These are phyloP conservation scores for Ypsolopha sequella DNA, from an alignment of 2,888 invertebrate genomes.

Conservation along the genomic window DNA sequence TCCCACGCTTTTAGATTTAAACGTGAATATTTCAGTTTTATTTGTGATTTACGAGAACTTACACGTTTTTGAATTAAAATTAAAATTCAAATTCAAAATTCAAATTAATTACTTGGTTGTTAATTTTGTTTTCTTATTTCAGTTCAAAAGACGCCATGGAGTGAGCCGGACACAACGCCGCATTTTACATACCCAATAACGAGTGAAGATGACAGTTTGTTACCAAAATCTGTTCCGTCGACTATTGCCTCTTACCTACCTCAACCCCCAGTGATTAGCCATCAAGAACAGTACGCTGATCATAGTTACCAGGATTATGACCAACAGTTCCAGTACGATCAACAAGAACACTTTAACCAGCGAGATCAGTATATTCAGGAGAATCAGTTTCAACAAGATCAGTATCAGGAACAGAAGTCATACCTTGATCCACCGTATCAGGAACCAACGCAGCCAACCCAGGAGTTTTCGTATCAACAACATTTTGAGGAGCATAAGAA, in stretches of 20 bases:
- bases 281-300: conserved; percentile 31
- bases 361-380: not conserved
- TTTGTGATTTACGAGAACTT: not conserved
- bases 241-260: conserved; percentile 40
- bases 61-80: not conserved
- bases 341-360: conserved; percentile 12
- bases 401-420: conserved; percentile 8
- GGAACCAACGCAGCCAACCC: conserved; percentile 17
- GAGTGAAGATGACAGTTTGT: conserved; percentile 39
- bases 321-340: conserved; percentile 22
- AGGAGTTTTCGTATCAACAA: conserved; percentile 21
- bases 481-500: conserved; percentile 23
- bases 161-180: conserved; percentile 41
- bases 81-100: too few species aligned
- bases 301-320: conserved; percentile 38
- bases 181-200: conserved; percentile 49
- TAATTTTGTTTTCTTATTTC: conserved; percentile 28
- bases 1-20: not conserved
- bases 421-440: conserved; percentile 22
- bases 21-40: not conserved
- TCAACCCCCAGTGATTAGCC: conserved; percentile 38
- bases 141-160: conserved; percentile 62
- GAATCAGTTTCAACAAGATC: conserved; percentile 14
- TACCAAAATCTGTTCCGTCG: conserved; percentile 42
- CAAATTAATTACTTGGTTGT: not conserved